Evolutionary conservation across 2,888 invertebrate genomes (phyloP).

Genomic region (Scaptomyza caliginosa): DNA sequence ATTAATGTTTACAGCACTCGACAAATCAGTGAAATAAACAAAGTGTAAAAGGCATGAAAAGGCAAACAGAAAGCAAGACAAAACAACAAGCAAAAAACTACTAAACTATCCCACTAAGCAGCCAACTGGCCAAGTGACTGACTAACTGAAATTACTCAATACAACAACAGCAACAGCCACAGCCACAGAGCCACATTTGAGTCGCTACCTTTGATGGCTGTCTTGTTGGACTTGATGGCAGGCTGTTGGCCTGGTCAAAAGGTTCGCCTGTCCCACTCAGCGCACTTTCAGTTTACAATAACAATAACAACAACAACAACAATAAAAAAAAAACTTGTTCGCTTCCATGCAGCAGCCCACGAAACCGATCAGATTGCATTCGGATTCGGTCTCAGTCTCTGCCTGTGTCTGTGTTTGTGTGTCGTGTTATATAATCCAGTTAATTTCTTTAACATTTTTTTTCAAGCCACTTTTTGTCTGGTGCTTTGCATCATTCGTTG

Average conservation of each 20-base stretch:
- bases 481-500: constrained; percentile 68
- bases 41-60: constrained; percentile 63
- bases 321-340: constrained; percentile 66
- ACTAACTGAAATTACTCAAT: constrained; percentile 63
- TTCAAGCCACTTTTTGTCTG: constrained; percentile 55
- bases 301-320: constrained; percentile 8
- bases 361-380: constrained; percentile 75
- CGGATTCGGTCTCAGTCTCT: constrained; percentile 37
- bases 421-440: constrained; percentile 76
- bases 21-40: constrained; percentile 36
- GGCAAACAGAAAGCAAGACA: constrained; percentile 20
- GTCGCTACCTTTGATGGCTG: constrained; percentile 69
- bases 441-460: constrained; percentile 78
- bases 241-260: constrained; percentile 57
- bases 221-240: constrained; percentile 36
- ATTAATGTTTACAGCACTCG: constrained; percentile 45
- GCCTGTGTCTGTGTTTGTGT: constrained; percentile 19
- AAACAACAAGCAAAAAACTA: constrained; percentile 25
- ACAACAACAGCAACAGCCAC: constrained; percentile 26
- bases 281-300: constrained; percentile 68
- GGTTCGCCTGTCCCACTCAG: constrained; percentile 49
- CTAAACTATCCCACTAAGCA: constrained; percentile 35
- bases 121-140: constrained; percentile 29
- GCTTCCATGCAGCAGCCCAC: constrained; percentile 51
- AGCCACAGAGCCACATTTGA: not conserved